Percentiles rank a stretch among this genome's conserved stretches.
phyloP scores from a whole-genome alignment of 2,888 invertebrate genomes.

The Subacronicta megacephala region DNA sequence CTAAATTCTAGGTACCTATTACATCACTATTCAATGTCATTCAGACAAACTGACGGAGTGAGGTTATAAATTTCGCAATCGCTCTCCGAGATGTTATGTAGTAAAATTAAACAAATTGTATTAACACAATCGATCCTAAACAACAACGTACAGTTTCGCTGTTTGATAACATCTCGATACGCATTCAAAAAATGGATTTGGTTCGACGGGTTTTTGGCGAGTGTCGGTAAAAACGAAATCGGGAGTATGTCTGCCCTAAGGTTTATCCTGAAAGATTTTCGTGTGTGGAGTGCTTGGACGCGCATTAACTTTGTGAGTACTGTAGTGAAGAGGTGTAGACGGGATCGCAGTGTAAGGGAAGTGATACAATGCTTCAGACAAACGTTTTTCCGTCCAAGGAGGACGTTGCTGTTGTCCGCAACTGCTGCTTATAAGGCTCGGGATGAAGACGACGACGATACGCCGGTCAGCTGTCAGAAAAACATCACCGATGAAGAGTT shows the following conservation, averaged over 20 bases:
- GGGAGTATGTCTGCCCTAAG: constrained; percentile 72
- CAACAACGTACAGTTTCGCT: constrained; percentile 60
- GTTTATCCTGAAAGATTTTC: constrained; percentile 76
- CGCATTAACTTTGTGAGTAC: constrained; percentile 72
- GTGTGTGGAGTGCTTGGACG: constrained; percentile 78
- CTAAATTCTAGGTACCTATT: neutral
- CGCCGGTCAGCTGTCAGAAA: constrained; percentile 62
- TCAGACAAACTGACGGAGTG: constrained; percentile 33
- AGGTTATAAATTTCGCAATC: constrained; percentile 80
- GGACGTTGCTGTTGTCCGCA: constrained; percentile 77
- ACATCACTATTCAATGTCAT: constrained; percentile 32
- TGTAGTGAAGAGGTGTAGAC: constrained; percentile 75
- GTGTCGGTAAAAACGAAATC: constrained; percentile 53
- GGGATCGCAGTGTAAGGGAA: constrained; percentile 77
- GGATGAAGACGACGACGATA: constrained; percentile 57
- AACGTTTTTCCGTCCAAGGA: constrained; percentile 73
- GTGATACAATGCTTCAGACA: constrained; percentile 78
- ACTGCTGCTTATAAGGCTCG: constrained; percentile 78
- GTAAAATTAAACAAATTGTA: constrained; percentile 71
- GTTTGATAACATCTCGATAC: constrained; percentile 58
- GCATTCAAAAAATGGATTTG: constrained; percentile 65
- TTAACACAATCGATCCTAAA: constrained; percentile 59
- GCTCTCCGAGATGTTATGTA: constrained; percentile 74
- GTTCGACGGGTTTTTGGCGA: constrained; percentile 58
- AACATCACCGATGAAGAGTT: constrained; percentile 80